phyloP scores from a whole-genome alignment of 2,797 vertebrate genomes.

The Molothrus ater region DNA sequence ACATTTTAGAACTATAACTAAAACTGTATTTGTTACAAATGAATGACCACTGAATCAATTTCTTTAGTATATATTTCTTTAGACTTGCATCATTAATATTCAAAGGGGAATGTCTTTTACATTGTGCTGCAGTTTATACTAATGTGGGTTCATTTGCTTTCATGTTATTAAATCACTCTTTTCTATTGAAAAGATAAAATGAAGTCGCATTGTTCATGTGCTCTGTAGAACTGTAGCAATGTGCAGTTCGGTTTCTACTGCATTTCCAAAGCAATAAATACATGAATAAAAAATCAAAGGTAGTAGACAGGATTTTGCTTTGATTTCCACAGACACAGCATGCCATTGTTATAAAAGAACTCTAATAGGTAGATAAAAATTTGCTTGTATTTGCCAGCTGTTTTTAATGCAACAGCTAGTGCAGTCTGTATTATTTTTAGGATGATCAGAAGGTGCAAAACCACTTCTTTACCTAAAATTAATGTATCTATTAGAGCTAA shows the following conservation, averaged over 20 bases:
- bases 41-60: slow-evolving; percentile 54
- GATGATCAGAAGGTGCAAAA: background rate
- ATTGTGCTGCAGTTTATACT: slow-evolving; percentile 44
- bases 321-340: slow-evolving; percentile 27
- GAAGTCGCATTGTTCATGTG: background rate
- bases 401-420: background rate
- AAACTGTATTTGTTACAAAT: slow-evolving; percentile 51
- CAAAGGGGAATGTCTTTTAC: slow-evolving; percentile 32
- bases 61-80: slow-evolving; percentile 50
- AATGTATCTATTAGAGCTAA: background rate
- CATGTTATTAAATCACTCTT: slow-evolving; percentile 35
- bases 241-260: background rate
- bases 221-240: background rate
- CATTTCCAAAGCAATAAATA: slow-evolving; percentile 39
- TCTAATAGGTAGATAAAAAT: slow-evolving; percentile 13
- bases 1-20: slow-evolving; percentile 17
- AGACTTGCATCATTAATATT: slow-evolving; percentile 55
- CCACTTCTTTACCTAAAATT: background rate
- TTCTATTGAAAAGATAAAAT: slow-evolving; percentile 36
- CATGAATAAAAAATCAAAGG: slow-evolving; percentile 36
- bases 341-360: background rate
- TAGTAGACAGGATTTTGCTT: slow-evolving; percentile 8
- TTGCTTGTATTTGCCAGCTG: background rate
- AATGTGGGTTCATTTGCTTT: slow-evolving; percentile 41
- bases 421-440: background rate